These are phyloP conservation scores for Paradisaea rubra DNA, from an alignment of 2,113 vertebrate species.

Conservation along the genomic window DNA sequence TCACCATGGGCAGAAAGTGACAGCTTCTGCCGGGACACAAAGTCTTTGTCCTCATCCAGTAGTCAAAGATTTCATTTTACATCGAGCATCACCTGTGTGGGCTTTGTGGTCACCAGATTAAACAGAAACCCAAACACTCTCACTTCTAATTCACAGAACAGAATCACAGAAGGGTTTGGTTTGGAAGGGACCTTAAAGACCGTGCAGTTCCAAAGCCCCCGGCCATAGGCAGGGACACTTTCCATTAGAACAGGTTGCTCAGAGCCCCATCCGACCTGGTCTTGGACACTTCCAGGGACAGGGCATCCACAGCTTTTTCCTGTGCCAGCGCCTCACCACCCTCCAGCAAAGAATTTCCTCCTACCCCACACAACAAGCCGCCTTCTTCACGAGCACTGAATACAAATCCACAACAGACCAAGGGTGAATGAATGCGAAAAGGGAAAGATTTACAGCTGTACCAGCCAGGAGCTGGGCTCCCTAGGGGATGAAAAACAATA, in stretches of 20 bases:
- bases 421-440: neutral
- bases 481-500: neutral
- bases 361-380: neutral
- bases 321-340: neutral
- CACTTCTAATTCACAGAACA: neutral
- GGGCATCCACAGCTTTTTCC: neutral
- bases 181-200: neutral
- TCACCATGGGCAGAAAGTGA: neutral
- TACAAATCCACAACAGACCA: neutral
- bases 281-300: neutral
- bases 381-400: neutral
- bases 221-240: neutral
- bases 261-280: neutral
- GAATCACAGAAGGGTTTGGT: neutral
- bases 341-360: neutral
- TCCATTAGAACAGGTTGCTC: neutral
- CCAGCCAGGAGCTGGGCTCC: neutral
- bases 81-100: neutral
- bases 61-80: neutral
- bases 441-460: neutral
- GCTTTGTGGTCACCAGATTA: neutral
- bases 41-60: neutral
- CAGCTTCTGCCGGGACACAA: neutral
- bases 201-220: neutral
- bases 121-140: neutral